Percentiles rank a stretch among this genome's conserved stretches.
These are phyloP conservation scores for Strix aluco DNA, from an alignment of 2,113 vertebrate species.

Conservation along the genomic window DNA sequence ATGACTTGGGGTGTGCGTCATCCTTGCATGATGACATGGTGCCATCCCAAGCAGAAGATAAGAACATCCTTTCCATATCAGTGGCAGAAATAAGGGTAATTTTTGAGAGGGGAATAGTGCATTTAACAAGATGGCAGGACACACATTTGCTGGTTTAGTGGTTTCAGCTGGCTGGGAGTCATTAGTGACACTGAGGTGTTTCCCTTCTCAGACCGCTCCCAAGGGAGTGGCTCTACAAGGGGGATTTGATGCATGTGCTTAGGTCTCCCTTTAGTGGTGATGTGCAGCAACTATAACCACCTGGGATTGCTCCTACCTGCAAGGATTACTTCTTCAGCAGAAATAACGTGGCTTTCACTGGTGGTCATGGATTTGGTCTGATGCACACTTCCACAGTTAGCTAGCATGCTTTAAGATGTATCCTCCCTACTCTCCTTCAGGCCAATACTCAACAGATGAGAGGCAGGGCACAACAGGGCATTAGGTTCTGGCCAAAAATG, in stretches of 20 bases:
- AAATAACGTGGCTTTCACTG: neutral
- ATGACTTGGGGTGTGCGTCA: neutral
- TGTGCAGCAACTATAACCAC: neutral
- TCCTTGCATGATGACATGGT: neutral
- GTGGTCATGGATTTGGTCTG: neutral
- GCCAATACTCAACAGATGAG: neutral
- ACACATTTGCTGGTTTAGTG: neutral
- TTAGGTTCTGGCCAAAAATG: neutral
- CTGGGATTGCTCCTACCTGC: neutral
- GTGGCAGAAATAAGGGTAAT: neutral
- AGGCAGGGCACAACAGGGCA: neutral
- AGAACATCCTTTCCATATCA: neutral
- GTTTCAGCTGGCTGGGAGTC: neutral
- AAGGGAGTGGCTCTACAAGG: neutral
- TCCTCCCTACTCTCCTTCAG: neutral
- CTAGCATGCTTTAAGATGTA: neutral
- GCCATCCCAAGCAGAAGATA: neutral
- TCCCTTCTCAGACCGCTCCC: neutral
- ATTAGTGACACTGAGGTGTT: neutral
- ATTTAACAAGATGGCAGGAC: neutral
- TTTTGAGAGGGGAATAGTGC: neutral
- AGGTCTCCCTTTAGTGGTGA: conserved; percentile 3
- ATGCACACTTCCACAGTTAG: neutral
- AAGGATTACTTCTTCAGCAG: neutral
- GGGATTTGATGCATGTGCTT: neutral